Evolutionary conservation across 2,888 invertebrate species (phyloP).

Genomic region (Leucophenga montana): DNA sequence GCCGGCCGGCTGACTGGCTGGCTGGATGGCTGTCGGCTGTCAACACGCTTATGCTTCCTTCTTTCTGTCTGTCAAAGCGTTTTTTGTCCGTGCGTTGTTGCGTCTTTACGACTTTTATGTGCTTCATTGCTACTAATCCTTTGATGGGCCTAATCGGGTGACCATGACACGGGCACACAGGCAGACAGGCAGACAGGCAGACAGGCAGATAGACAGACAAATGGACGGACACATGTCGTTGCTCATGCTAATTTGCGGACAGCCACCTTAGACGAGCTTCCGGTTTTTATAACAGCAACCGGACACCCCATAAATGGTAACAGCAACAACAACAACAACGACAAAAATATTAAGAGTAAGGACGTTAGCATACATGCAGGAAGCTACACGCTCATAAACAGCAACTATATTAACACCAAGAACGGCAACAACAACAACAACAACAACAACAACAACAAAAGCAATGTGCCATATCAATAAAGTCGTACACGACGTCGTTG

Average conservation of each 20-base stretch:
- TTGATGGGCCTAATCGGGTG: constrained; percentile 64
- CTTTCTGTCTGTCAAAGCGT: not conserved
- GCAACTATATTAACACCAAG: not conserved
- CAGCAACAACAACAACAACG: constrained; percentile 2
- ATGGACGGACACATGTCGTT: not conserved
- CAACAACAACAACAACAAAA: constrained; percentile 12
- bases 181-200: constrained; percentile 21
- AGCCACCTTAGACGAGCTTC: constrained; percentile 53
- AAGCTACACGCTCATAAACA: constrained; percentile 33
- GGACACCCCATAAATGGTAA: constrained; percentile 61
- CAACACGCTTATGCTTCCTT: constrained; percentile 4
- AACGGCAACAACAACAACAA: constrained; percentile 3
- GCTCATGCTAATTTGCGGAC: constrained; percentile 64
- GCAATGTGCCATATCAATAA: constrained; percentile 41
- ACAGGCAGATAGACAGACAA: constrained; percentile 41
- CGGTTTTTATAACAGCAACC: constrained; percentile 53
- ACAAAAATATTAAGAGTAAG: not conserved
- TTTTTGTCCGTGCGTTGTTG: not conserved
- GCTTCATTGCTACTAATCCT: constrained; percentile 59
- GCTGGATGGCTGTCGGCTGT: not conserved
- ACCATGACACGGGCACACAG: constrained; percentile 32
- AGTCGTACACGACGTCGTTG: constrained; percentile 38
- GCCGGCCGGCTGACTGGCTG: not conserved
- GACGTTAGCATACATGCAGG: not conserved
- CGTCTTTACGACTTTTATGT: constrained; percentile 35